Conservation (phyloP, 1,140 invertebrate species). For the Saccostrea glomerata region DNA sequence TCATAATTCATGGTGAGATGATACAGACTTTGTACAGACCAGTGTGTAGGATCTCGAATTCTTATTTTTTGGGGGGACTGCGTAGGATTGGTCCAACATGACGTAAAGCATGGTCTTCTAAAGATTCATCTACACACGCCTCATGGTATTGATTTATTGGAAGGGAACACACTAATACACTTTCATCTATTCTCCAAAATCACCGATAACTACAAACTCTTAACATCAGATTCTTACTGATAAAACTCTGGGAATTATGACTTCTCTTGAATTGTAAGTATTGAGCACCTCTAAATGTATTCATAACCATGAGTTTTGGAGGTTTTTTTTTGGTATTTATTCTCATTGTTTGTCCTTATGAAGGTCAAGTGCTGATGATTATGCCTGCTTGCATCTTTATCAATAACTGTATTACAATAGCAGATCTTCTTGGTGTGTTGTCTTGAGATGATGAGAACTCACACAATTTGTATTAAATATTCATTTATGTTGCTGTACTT, state of each 20-base stretch:
- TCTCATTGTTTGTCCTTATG: not conserved
- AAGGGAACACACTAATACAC: constrained; percentile 21
- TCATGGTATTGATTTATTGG: not conserved
- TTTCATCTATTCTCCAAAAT: constrained; percentile 7
- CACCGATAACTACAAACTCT: not conserved
- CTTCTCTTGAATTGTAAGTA: constrained; percentile 14
- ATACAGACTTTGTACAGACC: not conserved
- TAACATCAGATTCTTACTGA: not conserved
- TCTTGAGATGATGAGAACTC: not conserved
- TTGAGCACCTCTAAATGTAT: not conserved
- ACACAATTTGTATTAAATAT: not conserved
- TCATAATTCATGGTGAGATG: too few species aligned
- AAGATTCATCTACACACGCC: not conserved
- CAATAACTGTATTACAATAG: not conserved
- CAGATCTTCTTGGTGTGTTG: not conserved
- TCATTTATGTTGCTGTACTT: not conserved
- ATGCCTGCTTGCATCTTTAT: not conserved
- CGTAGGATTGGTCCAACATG: not conserved
- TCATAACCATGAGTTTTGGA: not conserved
- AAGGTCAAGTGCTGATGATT: not conserved
- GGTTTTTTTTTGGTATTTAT: not conserved
- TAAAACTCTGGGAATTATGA: not conserved
- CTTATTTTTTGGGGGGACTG: not conserved
- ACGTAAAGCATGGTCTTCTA: not conserved
- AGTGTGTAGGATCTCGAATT: not conserved